Conservation (phyloP, 64 coral and sea anemone species). For the Stichodactyla mertensii region DNA sequence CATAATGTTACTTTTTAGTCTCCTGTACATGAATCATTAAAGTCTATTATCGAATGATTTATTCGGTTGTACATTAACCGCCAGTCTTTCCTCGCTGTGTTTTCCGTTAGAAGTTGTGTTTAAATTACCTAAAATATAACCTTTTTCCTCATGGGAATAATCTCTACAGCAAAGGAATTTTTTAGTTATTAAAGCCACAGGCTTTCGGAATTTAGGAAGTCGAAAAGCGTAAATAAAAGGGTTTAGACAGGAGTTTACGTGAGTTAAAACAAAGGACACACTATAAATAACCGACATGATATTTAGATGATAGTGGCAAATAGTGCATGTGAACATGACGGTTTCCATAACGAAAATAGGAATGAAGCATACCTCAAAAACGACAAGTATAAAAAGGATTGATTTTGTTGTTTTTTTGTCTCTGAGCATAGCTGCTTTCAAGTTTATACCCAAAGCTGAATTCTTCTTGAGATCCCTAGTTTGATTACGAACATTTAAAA, state of each 20-base stretch:
- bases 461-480: background rate
- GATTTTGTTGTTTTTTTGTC: conserved; percentile 21
- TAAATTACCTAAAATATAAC: no score
- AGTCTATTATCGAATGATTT: background rate
- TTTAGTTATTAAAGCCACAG: background rate
- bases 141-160: background rate
- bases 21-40: background rate
- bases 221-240: conserved; percentile 34
- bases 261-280: background rate
- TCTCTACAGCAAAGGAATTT: background rate
- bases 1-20: background rate
- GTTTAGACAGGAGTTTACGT: conserved; percentile 30
- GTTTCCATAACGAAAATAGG: background rate
- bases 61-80: background rate
- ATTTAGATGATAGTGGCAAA: conserved; percentile 1
- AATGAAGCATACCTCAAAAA: conserved; percentile 11
- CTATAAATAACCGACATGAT: conserved; percentile 1
- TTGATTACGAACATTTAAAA: background rate
- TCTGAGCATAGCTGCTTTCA: background rate
- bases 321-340: background rate
- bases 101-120: background rate
- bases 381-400: background rate
- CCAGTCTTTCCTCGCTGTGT: background rate
- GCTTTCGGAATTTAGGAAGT: conserved; percentile 33
- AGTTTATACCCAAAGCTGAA: background rate